Conservation (phyloP, 2,797 vertebrate species). For the Sebastolobus altivelis region DNA sequence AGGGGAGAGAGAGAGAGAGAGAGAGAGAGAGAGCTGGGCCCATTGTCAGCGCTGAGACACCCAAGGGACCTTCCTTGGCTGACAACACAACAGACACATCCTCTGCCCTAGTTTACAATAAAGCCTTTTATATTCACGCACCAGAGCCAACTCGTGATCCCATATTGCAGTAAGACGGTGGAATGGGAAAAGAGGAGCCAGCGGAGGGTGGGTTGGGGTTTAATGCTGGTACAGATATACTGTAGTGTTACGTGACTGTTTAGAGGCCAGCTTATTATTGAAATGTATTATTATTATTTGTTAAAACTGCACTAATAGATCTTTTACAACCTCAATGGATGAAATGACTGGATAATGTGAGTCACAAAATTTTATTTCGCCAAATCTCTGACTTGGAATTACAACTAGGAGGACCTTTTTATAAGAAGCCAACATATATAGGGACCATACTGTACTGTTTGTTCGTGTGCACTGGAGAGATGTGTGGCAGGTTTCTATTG, state of each 20-base stretch:
- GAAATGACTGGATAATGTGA: not conserved
- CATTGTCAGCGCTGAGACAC: slow-evolving; percentile 22
- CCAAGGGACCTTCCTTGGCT: slow-evolving; percentile 42
- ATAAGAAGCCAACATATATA: no score
- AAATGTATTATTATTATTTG: not conserved
- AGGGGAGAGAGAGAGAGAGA: not conserved
- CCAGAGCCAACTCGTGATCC: slow-evolving; percentile 18
- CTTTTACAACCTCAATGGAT: not conserved
- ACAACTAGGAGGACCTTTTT: not conserved
- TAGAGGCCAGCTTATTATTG: not conserved
- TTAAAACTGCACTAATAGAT: not conserved
- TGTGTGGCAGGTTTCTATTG: not conserved
- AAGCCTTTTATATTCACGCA: slow-evolving; percentile 38
- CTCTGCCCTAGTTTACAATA: slow-evolving; percentile 56
- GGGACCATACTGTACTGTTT: not conserved
- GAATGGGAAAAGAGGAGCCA: not conserved
- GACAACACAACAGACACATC: slow-evolving; percentile 45
- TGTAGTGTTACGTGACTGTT: not conserved
- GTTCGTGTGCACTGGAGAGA: not conserved
- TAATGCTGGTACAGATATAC: not conserved
- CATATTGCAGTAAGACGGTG: not conserved
- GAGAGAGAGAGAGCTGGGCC: slow-evolving; percentile 5
- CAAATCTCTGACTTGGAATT: no score
- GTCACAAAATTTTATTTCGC: not conserved
- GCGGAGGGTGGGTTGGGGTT: not conserved